Evolutionary conservation across 64 coral and sea anemone genomes (phyloP).

Genomic region (Stichodactyla helianthus): DNA sequence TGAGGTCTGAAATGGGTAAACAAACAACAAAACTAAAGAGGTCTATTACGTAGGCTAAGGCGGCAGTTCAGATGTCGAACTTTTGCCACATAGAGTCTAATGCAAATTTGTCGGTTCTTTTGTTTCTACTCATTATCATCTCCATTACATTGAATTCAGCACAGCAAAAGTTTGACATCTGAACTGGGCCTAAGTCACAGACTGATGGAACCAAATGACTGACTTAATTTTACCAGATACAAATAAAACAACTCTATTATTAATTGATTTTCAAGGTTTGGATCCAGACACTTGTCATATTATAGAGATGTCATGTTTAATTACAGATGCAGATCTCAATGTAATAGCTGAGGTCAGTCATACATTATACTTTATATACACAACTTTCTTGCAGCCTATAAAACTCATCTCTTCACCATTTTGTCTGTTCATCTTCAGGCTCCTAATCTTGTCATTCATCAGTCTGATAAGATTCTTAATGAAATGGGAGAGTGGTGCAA

Average conservation of each 20-base stretch:
- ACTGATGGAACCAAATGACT: too few species aligned
- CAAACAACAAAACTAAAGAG: too few species aligned
- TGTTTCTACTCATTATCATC: too few species aligned
- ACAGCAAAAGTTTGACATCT: too few species aligned
- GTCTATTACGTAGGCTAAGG: too few species aligned
- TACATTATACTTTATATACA: neutral
- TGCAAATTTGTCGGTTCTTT: too few species aligned
- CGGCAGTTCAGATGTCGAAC: too few species aligned
- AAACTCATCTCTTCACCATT: too few species aligned
- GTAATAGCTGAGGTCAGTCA: constrained; percentile 73
- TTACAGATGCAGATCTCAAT: constrained; percentile 91
- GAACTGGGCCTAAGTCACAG: too few species aligned
- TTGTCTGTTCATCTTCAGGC: constrained; percentile 53
- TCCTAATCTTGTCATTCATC: constrained; percentile 87
- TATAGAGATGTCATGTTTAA: constrained; percentile 94
- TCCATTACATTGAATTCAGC: too few species aligned
- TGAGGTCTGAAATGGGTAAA: too few species aligned
- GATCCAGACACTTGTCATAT: constrained; percentile 81
- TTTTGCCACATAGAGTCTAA: too few species aligned
- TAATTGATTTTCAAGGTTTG: constrained; percentile 46
- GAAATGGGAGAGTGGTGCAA: constrained; percentile 91
- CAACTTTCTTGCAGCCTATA: neutral
- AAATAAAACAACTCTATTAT: neutral
- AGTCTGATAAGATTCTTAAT: constrained; percentile 69
- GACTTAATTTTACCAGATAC: neutral